A percentile compares a stretch with the other conserved stretches of the same genome.
Evolutionary conservation across 2,888 invertebrate species (phyloP).

Genomic region (Diabrotica balteata): DNA sequence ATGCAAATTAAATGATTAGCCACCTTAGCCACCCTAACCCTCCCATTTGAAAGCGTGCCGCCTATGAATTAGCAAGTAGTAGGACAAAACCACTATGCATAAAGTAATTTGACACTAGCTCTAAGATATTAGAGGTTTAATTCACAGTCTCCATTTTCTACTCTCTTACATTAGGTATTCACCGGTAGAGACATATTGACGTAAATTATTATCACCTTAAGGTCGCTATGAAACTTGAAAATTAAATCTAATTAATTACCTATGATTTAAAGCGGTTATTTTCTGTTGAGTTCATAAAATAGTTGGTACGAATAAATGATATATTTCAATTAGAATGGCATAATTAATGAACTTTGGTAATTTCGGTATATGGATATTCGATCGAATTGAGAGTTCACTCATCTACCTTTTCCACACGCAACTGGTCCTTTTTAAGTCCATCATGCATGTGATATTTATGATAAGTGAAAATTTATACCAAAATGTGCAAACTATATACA

Average conservation of each 20-base stretch:
- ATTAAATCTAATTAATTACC: slow-evolving; percentile 28
- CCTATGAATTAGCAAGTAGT: slow-evolving; percentile 26
- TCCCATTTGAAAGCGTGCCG: slow-evolving; percentile 2
- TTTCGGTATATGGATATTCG: too few species aligned
- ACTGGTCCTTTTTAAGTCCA: too few species aligned
- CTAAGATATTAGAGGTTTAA: slow-evolving; percentile 47
- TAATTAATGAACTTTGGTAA: too few species aligned
- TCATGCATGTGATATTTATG: too few species aligned
- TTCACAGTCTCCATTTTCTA: slow-evolving; percentile 39
- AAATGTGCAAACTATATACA: too few species aligned
- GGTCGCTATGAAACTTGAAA: slow-evolving; percentile 18
- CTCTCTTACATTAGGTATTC: slow-evolving; percentile 37
- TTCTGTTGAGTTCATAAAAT: neutral
- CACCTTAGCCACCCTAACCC: too few species aligned
- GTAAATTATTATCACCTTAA: slow-evolving; percentile 30
- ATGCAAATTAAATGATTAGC: too few species aligned
- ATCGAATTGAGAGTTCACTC: too few species aligned
- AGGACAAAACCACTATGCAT: slow-evolving; percentile 43
- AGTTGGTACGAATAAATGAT: too few species aligned
- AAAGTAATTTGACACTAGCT: slow-evolving; percentile 47
- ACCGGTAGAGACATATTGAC: slow-evolving; percentile 37
- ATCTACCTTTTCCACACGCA: too few species aligned
- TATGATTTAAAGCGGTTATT: slow-evolving; percentile 1
- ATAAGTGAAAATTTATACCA: too few species aligned
- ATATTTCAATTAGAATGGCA: too few species aligned